Conservation (phyloP, 2,797 vertebrate genomes). For the Chelon labrosus region DNA sequence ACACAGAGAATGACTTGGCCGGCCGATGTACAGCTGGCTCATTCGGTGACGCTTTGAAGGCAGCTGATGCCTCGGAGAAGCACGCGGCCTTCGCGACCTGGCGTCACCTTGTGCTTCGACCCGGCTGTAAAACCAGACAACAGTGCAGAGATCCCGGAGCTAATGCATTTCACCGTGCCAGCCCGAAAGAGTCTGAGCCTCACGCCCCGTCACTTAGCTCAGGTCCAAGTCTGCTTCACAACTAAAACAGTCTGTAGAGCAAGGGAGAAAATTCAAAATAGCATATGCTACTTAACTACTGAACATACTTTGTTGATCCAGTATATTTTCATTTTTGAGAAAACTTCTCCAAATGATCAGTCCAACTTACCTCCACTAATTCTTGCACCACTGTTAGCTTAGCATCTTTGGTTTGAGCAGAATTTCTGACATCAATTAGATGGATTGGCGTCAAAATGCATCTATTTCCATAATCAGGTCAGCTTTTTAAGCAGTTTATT, state of each 20-base stretch:
- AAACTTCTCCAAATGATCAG: too few relatives aligned
- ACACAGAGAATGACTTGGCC: conserved; percentile 37
- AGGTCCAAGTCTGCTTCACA: not conserved
- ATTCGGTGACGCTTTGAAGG: conserved; percentile 44
- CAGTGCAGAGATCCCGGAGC: conserved; percentile 30
- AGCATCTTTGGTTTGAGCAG: too few relatives aligned
- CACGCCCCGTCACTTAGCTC: not conserved
- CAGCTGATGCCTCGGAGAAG: conserved; percentile 41
- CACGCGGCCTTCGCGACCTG: conserved; percentile 44
- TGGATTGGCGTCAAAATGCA: too few relatives aligned
- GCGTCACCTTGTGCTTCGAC: conserved; percentile 34
- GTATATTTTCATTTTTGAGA: too few relatives aligned
- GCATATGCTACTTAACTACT: not conserved
- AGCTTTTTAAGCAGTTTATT: too few relatives aligned
- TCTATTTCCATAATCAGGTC: too few relatives aligned
- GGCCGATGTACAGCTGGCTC: conserved; percentile 45
- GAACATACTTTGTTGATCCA: too few relatives aligned
- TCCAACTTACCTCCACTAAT: too few relatives aligned
- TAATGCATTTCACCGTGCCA: conserved; percentile 16
- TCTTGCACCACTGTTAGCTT: too few relatives aligned
- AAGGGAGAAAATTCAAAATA: not conserved
- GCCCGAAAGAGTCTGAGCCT: conserved; percentile 13
- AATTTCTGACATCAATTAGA: too few relatives aligned
- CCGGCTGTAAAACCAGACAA: conserved; percentile 53
- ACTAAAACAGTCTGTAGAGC: not conserved